Percentiles rank a stretch among this genome's conserved stretches.
Conservation (phyloP, 1,140 invertebrate species). For the Hyles vespertilio region DNA sequence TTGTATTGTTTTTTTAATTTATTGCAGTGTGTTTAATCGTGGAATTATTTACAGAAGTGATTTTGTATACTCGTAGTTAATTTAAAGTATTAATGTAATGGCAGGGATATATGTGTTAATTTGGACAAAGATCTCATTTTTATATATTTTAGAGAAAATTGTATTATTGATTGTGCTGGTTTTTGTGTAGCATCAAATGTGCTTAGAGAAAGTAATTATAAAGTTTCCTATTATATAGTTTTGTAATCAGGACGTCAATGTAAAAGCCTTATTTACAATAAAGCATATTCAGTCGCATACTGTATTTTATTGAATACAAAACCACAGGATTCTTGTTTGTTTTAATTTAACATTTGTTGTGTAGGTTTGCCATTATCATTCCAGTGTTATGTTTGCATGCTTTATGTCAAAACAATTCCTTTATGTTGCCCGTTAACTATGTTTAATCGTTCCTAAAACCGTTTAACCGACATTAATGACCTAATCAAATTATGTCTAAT, state of each 20-base stretch:
- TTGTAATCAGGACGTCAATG: constrained; percentile 35
- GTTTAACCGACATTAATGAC: background rate
- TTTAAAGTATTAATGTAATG: constrained; percentile 5
- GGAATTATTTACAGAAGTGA: background rate
- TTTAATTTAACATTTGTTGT: constrained; percentile 62
- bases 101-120: constrained; percentile 1
- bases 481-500: too few species aligned
- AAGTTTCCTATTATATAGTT: constrained; percentile 25
- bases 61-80: background rate
- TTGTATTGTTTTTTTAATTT: constrained; percentile 3
- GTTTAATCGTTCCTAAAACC: background rate
- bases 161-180: constrained; percentile 24
- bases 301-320: constrained; percentile 62
- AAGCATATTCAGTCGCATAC: constrained; percentile 62
- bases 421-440: constrained; percentile 1
- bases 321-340: constrained; percentile 40
- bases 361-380: constrained; percentile 69
- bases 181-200: constrained; percentile 44
- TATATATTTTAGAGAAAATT: constrained; percentile 1
- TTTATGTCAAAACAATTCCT: constrained; percentile 1
- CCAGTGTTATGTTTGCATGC: constrained; percentile 46
- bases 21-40: background rate
- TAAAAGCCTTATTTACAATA: constrained; percentile 70
- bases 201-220: too few species aligned
- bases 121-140: constrained; percentile 4